Evolutionary conservation across 2,113 vertebrate genomes (phyloP).

Genomic region (Sinocyclocheilus grahami): DNA sequence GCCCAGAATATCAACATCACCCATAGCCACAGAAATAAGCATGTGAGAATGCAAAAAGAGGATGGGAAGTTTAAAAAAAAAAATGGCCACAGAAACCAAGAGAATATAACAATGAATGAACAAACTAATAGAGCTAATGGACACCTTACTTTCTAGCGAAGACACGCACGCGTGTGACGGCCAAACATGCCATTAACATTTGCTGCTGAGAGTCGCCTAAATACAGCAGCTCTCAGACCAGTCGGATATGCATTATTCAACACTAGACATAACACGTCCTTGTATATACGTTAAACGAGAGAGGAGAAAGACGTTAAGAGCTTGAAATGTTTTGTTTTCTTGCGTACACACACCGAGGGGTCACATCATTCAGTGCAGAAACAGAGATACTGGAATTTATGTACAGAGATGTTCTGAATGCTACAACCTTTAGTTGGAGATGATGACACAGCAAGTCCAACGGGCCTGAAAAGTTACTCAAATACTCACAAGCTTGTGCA

Average conservation of each 20-base stretch:
- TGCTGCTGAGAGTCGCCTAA: constrained; percentile 46
- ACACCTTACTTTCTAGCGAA: not conserved
- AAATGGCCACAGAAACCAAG: not conserved
- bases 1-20: constrained; percentile 21
- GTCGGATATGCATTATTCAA: constrained; percentile 54
- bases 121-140: not conserved
- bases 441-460: constrained; percentile 18
- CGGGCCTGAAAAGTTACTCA: not conserved
- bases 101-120: not conserved
- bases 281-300: not conserved
- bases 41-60: not conserved
- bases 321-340: not conserved
- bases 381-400: not conserved
- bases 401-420: not conserved
- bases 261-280: not conserved
- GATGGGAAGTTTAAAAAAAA: not conserved
- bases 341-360: no score
- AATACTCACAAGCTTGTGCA: not conserved
- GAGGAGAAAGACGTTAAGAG: not conserved
- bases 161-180: not conserved
- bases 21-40: constrained; percentile 16
- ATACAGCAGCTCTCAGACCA: constrained; percentile 36
- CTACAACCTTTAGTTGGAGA: not conserved
- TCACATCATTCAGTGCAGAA: not conserved
- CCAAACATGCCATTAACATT: constrained; percentile 46